Evolutionary conservation across 2,888 invertebrate genomes (phyloP), one percentile per base, ranked within the genome.

Genomic region (Caradrina kadenii): DNA sequence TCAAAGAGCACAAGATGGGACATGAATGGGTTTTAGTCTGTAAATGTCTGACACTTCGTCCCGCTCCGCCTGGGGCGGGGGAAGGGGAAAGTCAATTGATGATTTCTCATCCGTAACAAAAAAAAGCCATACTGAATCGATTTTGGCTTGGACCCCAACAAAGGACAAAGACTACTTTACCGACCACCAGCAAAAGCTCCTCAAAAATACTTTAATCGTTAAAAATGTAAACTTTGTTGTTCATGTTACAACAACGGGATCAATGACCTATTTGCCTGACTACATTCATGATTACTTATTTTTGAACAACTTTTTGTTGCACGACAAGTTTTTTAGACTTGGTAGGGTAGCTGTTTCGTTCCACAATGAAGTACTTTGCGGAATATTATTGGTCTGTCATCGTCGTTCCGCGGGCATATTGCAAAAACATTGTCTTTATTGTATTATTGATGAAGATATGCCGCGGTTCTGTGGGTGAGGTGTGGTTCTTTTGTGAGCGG

Each of bases 391-490:
- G 60, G 72, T 39, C 49, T 79, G 82, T 66, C 79, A 78, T 52
- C 55, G 48, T 56, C n/a, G 67, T 67, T 74, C 52, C 50, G 58
- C 42, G 63, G 53, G 62, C 54, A 31, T 10, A 42, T 76, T 71
- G 82, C 79, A 55, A 73, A 83, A 83, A 83, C 70, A 76, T 83
- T 52, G 69, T 39, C 63, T 73, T 69, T 69, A 68, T 81, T 55
- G 59, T 83, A 68, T 68, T 83, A 81, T 84, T 78, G 83, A 76
- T 81, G 68, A 83, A 76, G 78, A 78, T 81, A 82, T 78, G 75
- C 60, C 42, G 54, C 49, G 45, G 73, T 60, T 49, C 53, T 76
- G 19, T 22, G n/a, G 7, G 11, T 26, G 7, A 8, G 61, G 48
- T 58, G 19, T 10, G 69, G 73, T 66, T 8, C 11, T 10, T 69